phyloP scores from a whole-genome alignment of 1,140 invertebrate species.

The Tribolium castaneum region DNA sequence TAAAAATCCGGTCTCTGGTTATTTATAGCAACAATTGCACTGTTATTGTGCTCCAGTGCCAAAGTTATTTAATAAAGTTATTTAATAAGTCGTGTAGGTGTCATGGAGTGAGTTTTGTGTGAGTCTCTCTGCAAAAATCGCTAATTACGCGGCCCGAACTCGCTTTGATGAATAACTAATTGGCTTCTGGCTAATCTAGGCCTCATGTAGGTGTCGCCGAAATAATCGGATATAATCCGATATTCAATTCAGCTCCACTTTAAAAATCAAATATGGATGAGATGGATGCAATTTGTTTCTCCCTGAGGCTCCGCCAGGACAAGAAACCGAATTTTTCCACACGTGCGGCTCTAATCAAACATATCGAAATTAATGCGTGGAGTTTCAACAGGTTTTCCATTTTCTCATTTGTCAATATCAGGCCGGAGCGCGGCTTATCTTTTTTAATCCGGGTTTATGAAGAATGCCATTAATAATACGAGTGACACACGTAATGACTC shows the following conservation, averaged over 20 bases:
- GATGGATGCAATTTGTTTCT: neutral
- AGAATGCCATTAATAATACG: neutral
- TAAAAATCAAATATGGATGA: neutral
- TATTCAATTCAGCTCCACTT: neutral
- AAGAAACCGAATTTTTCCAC: neutral
- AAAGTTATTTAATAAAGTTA: neutral
- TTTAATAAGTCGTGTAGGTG: neutral
- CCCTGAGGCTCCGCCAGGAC: neutral
- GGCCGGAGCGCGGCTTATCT: neutral
- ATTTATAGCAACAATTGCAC: slow-evolving; percentile 1
- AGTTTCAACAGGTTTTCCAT: slow-evolving; percentile 12
- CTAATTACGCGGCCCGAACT: too few relatives aligned
- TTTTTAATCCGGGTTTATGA: neutral
- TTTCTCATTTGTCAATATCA: slow-evolving; percentile 21
- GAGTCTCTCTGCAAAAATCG: too few relatives aligned
- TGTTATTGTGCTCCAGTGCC: neutral
- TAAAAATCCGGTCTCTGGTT: too few relatives aligned
- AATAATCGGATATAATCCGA: neutral
- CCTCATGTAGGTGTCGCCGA: neutral
- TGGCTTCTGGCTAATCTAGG: too few relatives aligned
- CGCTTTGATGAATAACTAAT: too few relatives aligned
- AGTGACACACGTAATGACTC: neutral
- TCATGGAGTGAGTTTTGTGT: neutral
- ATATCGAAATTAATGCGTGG: neutral
- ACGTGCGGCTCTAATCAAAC: neutral